phyloP scores from a whole-genome alignment of 2,113 vertebrate genomes.

The Amazona vittata region DNA sequence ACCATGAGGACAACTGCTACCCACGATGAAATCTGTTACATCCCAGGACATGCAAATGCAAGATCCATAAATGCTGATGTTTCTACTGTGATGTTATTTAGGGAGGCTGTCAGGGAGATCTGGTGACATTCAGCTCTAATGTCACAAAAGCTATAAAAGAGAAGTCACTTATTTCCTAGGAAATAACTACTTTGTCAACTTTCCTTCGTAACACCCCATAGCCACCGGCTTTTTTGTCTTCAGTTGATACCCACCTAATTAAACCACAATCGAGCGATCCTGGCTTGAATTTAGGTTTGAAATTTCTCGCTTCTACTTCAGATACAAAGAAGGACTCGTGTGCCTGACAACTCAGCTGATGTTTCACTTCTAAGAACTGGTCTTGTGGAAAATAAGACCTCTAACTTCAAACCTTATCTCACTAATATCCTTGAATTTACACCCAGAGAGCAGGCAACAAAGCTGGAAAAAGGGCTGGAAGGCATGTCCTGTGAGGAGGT shows the following conservation, averaged over 20 bases:
- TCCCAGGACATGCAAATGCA: not conserved
- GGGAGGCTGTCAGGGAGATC: not conserved
- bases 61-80: not conserved
- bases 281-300: not conserved
- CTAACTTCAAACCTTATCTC: not conserved
- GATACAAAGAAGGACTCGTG: not conserved
- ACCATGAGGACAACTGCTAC: not conserved
- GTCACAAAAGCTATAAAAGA: not conserved
- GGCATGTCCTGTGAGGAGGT: not conserved
- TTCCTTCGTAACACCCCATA: not conserved
- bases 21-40: not conserved
- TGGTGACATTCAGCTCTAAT: not conserved
- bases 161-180: not conserved
- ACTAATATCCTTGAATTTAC: not conserved
- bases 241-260: not conserved
- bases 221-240: not conserved
- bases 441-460: not conserved
- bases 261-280: not conserved
- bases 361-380: not conserved
- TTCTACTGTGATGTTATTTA: not conserved
- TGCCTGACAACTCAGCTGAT: not conserved
- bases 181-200: not conserved
- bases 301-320: not conserved
- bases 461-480: not conserved
- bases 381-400: not conserved